A percentile compares a stretch with the other conserved stretches of the same genome.
Evolutionary conservation across 1,140 invertebrate species (phyloP).

Genomic region (Drosophila nikananu): DNA sequence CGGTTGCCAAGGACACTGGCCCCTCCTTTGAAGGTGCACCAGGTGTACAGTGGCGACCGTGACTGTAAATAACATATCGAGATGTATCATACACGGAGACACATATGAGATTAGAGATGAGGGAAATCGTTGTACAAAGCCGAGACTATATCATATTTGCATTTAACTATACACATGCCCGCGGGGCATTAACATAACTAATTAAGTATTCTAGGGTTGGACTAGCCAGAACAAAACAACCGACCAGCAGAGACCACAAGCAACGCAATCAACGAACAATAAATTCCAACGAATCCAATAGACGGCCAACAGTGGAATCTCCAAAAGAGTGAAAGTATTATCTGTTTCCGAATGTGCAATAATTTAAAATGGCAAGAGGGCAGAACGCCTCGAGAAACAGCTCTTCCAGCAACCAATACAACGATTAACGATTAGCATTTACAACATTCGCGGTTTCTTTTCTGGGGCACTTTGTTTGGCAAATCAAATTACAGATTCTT

Average conservation of each 20-base stretch:
- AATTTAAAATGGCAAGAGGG: slow-evolving; percentile 40
- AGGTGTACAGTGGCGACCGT: neutral
- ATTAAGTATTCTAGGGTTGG: slow-evolving; percentile 52
- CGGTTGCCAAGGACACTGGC: slow-evolving; percentile 6
- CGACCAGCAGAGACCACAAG: slow-evolving; percentile 49
- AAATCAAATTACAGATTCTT: slow-evolving; percentile 38
- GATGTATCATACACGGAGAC: slow-evolving; percentile 54
- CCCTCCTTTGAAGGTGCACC: no score
- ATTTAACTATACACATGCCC: slow-evolving; percentile 55
- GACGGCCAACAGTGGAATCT: slow-evolving; percentile 63
- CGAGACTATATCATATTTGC: slow-evolving; percentile 69
- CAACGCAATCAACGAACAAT: slow-evolving; percentile 80
- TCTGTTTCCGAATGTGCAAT: slow-evolving; percentile 67
- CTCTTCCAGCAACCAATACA: slow-evolving; percentile 19
- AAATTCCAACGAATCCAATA: slow-evolving; percentile 42
- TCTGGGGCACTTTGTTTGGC: slow-evolving; percentile 20
- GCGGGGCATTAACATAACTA: slow-evolving; percentile 41
- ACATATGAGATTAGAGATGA: slow-evolving; percentile 40
- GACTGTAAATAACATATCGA: slow-evolving; percentile 76
- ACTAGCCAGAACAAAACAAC: slow-evolving; percentile 43
- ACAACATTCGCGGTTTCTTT: slow-evolving; percentile 44
- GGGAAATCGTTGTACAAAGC: slow-evolving; percentile 71
- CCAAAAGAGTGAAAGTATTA: slow-evolving; percentile 71
- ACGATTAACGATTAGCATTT: slow-evolving; percentile 30
- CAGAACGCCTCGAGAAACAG: slow-evolving; percentile 25